These are phyloP conservation scores for Polypedilum pembai DNA, from an alignment of 1,140 invertebrate species.

Conservation along the genomic window DNA sequence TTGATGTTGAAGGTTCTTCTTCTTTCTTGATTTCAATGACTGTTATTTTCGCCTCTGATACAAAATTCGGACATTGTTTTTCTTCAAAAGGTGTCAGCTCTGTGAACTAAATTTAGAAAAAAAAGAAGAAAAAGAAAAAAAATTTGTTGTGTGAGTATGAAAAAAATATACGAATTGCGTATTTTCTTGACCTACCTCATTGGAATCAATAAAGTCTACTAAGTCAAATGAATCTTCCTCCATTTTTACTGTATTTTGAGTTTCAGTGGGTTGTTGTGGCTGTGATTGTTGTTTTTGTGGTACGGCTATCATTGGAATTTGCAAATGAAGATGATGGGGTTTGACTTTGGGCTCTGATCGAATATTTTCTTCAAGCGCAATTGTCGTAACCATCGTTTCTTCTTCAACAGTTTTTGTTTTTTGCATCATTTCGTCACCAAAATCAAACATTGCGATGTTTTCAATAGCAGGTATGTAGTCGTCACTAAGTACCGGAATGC, in stretches of 20 bases:
- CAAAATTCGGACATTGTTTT: background rate
- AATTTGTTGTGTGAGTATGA: background rate
- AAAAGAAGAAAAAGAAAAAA: background rate
- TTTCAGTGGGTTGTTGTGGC: background rate
- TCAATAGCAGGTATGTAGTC: background rate
- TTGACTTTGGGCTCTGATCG: background rate
- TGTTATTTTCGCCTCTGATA: background rate
- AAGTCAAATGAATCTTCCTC: background rate
- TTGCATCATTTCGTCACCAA: background rate
- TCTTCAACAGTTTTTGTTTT: background rate
- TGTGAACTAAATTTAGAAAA: background rate
- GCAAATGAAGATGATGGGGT: background rate
- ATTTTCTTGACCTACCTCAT: background rate
- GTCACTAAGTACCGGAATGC: background rate
- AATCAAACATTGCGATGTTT: background rate
- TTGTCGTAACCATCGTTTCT: background rate
- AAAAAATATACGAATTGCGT: background rate
- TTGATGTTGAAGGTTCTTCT: background rate
- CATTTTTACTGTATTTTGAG: background rate
- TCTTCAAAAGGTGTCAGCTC: conserved; percentile 10
- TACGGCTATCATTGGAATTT: background rate
- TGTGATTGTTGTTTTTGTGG: background rate
- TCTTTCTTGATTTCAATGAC: background rate
- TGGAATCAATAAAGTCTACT: background rate
- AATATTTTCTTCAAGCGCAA: background rate